Evolutionary conservation across 2,797 vertebrate genomes (phyloP), one percentile per base, ranked within the genome.

Genomic region (Aldrovandia affinis): DNA sequence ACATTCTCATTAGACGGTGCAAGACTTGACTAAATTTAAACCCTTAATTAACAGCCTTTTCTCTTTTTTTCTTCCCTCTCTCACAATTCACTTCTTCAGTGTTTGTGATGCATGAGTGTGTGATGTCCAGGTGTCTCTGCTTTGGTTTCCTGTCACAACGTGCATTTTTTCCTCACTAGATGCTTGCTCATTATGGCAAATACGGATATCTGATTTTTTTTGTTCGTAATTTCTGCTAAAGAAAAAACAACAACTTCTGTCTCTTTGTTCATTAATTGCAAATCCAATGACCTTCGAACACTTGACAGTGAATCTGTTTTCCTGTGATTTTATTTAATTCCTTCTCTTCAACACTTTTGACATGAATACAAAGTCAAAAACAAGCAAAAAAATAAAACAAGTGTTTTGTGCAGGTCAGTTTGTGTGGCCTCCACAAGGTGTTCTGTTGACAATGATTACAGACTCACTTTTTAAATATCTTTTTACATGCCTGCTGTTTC

Each of bases 1-100:
- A 0, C 33, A 33, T 70, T 39, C 63, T 36, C 15, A 18, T 39
- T 18, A 70, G 39, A 70, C 39, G 15, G 36, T 70, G 68, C 33
- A 70, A 70, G 30, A 70, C 68, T 36, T 70, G 30, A 0, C 68
- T 70, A 70, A 70, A 70, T 70, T 39, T 70, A 70, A 39, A 70
- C 33, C 0, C n/a, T 77, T 77, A 25, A 77, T 77, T 77, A 47
- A 47, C 68, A 77, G 39, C 39, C 22, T 77, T n/a, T 65, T 6
- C 42, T 47, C 39, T 47, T n/a, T 77, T 14, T 77, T 73, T 10
- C 47, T 10, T 47, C 20, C 15, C 42, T 77, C 33, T 77, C 39
- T 44, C 73, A 77, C 73, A 44, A 36, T 77, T 47, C 42, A 77
- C 73, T 77, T 75, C n/a, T n/a, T 36, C 36, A 42, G 28, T 42